Evolutionary conservation across 2,888 invertebrate genomes (phyloP), one percentile per base, ranked within the genome.

Genomic region (Parelbella ahira): DNA sequence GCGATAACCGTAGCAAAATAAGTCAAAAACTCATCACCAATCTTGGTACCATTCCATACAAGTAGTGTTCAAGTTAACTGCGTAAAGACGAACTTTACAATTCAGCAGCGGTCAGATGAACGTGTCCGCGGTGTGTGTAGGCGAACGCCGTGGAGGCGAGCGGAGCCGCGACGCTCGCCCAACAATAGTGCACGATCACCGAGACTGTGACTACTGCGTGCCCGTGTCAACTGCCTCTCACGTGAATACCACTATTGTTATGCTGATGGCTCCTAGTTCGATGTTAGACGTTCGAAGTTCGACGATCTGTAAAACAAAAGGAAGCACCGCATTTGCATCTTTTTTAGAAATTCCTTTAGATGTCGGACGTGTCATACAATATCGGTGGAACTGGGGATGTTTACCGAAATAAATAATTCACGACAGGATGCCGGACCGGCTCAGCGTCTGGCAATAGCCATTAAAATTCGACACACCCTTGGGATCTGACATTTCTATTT

Each of bases 131-230:
- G n/a, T n/a, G n/a, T n/a, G n/a, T n/a, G n/a, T n/a, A n/a, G n/a
- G n/a, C n/a, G n/a, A n/a, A n/a, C n/a, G n/a, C n/a, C n/a, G n/a
- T n/a, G n/a, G 18, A 11, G 19, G 1, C 27, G 8, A 7, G 30
- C 24, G 11, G 13, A 8, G 30, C 19, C 30, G 19, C 32, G 10
- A 47, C 47, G 47, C 49, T 53, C 43, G 56, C 58, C 67, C 66
- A 78, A 86, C 83, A 83, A 84, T 82, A 75, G 75, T 69, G 65
- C 65, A 77, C 82, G 80, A 79, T 78, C 77, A 69, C 65, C 55
- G 67, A 70, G 71, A 72, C 68, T 78, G 75, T 76, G 60, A 52
- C 54, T 58, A 53, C 61, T 53, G 56, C 60, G 59, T 53, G 67
- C 63, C 62, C 63, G 73, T 76, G 83, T 78, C 83, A 73, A 78